Evolutionary conservation across 2,888 invertebrate genomes (phyloP), one percentile per base, ranked within the genome.

Genomic region (Pristionchus mayeri): DNA sequence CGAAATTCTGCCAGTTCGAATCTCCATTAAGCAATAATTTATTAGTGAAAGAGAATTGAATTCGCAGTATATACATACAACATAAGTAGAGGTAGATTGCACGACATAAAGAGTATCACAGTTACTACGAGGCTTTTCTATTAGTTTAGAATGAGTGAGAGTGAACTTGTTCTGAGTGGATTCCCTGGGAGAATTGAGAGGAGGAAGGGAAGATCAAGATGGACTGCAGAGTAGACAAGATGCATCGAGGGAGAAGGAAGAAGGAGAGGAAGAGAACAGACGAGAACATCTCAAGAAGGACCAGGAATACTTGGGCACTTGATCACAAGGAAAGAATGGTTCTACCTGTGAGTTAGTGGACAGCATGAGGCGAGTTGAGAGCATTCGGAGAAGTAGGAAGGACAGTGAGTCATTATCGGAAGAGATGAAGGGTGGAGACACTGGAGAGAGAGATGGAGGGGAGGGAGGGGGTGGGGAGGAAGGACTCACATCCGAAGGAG

Each of bases 251-350:
- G 81, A 37, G 60, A 81, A 44, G 7, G 44, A n/a, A 24, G 81
- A 40, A 40, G 81, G 60, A 27, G 57, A 40, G 6, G 34, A 21
- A n/a, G 44, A n/a, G 11, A 21, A 50, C 24, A 60, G 57, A 50
- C 81, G 81, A 37, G 81, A 48, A 44, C 81, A 81, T 60, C 81
- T 81, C 7, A 79, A n/a, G n/a, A n/a, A n/a, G n/a, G n/a, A n/a
- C n/a, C n/a, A n/a, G n/a, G n/a, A n/a, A n/a, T n/a, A n/a, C n/a
- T n/a, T n/a, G n/a, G n/a, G n/a, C n/a, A n/a, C n/a, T n/a, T n/a
- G n/a, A n/a, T n/a, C n/a, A n/a, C n/a, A n/a, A n/a, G n/a, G n/a
- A n/a, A 44, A 78, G 7, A 79, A 34, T 30, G 13, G 18, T 30
- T 21, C 2, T 21, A 81, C 81, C 60, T 81, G 13, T 44, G 40